These are phyloP conservation scores for Apodemus speciosus DNA, from an alignment of 2,113 vertebrate genomes.

Conservation along the genomic window DNA sequence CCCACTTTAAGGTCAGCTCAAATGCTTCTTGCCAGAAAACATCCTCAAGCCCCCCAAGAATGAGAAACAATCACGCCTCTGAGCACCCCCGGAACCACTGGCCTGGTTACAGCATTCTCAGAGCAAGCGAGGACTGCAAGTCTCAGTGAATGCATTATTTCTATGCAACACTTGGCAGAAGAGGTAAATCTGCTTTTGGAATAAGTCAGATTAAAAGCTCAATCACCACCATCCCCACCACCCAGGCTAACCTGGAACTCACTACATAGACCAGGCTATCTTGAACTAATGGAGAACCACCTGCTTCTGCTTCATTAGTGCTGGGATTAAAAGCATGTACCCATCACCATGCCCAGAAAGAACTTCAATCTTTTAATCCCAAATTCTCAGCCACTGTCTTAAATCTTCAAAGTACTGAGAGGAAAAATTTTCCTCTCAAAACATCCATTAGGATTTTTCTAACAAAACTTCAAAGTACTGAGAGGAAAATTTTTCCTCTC, in stretches of 20 bases:
- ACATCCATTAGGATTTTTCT: conserved; percentile 19
- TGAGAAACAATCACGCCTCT: background rate
- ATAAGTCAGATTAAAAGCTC: background rate
- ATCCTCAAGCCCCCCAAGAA: background rate
- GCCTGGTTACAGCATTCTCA: background rate
- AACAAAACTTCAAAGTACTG: conserved; percentile 43
- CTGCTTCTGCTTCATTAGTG: background rate
- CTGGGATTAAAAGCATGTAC: background rate
- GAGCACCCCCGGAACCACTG: background rate
- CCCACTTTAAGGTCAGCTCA: background rate
- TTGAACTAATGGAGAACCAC: background rate
- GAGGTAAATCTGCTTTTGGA: background rate
- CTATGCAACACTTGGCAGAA: background rate
- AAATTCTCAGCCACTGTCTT: background rate
- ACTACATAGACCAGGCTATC: background rate
- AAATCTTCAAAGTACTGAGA: conserved; percentile 37
- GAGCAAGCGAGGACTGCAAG: background rate
- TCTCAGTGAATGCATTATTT: background rate
- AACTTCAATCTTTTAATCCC: conserved; percentile 52
- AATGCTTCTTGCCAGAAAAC: background rate
- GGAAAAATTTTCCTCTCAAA: background rate
- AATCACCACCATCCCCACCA: background rate
- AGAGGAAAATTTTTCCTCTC: too few species aligned
- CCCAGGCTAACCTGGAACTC: background rate
- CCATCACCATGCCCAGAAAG: background rate